Evolutionary conservation across 2,888 invertebrate genomes (phyloP), one percentile per base, ranked within the genome.

Genomic region (Celastrina argiolus): DNA sequence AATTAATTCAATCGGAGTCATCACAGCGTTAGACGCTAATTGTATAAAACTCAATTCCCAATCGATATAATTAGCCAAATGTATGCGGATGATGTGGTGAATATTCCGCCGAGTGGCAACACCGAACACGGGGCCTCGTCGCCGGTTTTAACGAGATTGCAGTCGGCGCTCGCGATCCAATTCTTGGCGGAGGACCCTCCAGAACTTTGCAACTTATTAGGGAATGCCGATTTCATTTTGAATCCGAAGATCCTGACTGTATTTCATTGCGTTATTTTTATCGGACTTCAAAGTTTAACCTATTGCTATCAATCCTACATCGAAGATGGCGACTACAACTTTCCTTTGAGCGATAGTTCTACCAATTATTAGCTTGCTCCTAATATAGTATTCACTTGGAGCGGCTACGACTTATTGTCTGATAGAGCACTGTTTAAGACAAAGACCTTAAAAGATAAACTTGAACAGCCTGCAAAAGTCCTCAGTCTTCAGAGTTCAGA

Each of bases 131-230:
- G 83, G 84, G 85, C 85, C 84, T 79, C 80, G 78, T 77, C 79
- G 84, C 82, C 84, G 81, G 84, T 88, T 88, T 89, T 90, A 88
- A 89, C 87, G 85, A 88, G 86, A 89, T 90, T 88, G 87, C 82
- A 79, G 76, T 78, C 79, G 80, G 83, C 80, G 77, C 77, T 78
- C 78, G 76, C 78, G 79, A 79, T 81, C 81, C 79, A 84, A 86
- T 81, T 85, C 77, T 70, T 80, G 78, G 80, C 75, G 77, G 77
- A 78, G 81, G 80, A 78, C 82, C 80, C 82, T 83, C 82, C 78
- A 78, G 82, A 81, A 81, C 83, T 89, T 88, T 84, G 83, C 81
- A 86, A 88, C 83, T 88, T 89, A 86, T 88, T 84, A 85, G 77
- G 83, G 80, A 51, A 84, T 84, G 77, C 76, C 78, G 79, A 84